A percentile compares a stretch with the other conserved stretches of the same genome.
These are phyloP conservation scores for Clanis bilineata DNA, from an alignment of 2,888 invertebrate genomes.

Conservation along the genomic window DNA sequence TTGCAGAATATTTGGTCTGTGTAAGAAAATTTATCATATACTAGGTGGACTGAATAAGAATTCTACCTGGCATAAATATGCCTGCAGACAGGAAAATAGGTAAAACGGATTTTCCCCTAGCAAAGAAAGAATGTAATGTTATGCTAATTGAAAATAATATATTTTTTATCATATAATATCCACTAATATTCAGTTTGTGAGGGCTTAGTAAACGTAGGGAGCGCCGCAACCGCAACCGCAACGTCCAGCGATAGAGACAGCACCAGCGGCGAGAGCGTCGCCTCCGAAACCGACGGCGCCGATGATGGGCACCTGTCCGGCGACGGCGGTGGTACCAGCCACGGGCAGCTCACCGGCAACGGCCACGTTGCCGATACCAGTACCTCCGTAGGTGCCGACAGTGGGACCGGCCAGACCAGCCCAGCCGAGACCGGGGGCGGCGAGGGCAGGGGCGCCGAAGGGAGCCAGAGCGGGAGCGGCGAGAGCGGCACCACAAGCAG, in stretches of 20 bases:
- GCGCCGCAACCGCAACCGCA: constrained; percentile 20
- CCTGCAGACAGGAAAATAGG: no score
- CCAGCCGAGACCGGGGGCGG: constrained; percentile 9
- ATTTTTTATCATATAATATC: background rate
- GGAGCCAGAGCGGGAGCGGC: background rate
- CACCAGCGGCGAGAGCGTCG: constrained; percentile 37
- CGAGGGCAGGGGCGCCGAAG: constrained; percentile 30
- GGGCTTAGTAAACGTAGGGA: constrained; percentile 18
- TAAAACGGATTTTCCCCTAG: background rate
- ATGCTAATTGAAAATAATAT: background rate
- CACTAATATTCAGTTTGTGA: background rate
- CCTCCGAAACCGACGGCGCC: constrained; percentile 45
- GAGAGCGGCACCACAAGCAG: background rate
- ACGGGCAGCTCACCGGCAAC: constrained; percentile 36
- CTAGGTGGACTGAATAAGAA: no score
- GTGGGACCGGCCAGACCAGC: constrained; percentile 5
- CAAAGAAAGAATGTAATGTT: background rate
- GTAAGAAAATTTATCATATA: no score
- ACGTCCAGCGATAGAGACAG: constrained; percentile 27
- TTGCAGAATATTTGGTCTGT: no score
- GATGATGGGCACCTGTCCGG: constrained; percentile 45
- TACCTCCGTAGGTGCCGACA: constrained; percentile 34
- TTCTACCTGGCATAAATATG: no score
- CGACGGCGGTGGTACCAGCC: constrained; percentile 34
- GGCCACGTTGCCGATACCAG: constrained; percentile 38